Base-by-base conservation (phyloP, 2,113 vertebrate species). In the Lutjanus erythropterus region DNA sequence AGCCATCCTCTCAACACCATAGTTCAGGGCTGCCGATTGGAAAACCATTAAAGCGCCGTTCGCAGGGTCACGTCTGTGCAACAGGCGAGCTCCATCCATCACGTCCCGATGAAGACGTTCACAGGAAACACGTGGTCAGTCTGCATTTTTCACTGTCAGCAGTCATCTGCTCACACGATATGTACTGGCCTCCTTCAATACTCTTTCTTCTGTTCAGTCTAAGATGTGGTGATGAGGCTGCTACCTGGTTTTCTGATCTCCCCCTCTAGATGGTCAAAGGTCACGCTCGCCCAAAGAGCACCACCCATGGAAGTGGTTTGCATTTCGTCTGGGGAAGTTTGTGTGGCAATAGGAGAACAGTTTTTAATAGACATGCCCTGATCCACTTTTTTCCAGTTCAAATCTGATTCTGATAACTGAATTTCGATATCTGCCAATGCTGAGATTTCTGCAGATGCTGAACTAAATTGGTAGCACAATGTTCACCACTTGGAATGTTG, bases 1-100 rank as follows among this genome's bases (percentile, higher is more conserved):
- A 86, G 66, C 78, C 75, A 6, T 86, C 76, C 68, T 76, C 71
- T 74, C 29, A 60, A 75, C 81, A 25, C 71, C 47, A 55, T 64
- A 76, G 53, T 78, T 88, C 27, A 71, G 75, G 16, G 74, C 80
- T 61, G 44, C 29, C 80, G 67, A 89, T 75, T 85, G 79, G 84
- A 78, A 82, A 53, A 8, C 52, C 71, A 84, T 90, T 79, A 89
- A 85, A 88, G 66, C 72, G 21, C 55, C 42, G 12, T 84, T 82
- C 72, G 56, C 69, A 21, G 52, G 80, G 78, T 64, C 56, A 56
- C 16, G 83, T 83, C 89, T 80, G 76, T 72, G 66, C 73, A 85
- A 67, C 67, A 72, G 73, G 41, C 58, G 9, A 53, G 39, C 55
- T 6, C 68, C 86, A 89, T 89, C 81, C 64, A 84, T 92, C 87